Base-by-base conservation (phyloP, 2,797 vertebrate species). In the Ispidina picta region DNA sequence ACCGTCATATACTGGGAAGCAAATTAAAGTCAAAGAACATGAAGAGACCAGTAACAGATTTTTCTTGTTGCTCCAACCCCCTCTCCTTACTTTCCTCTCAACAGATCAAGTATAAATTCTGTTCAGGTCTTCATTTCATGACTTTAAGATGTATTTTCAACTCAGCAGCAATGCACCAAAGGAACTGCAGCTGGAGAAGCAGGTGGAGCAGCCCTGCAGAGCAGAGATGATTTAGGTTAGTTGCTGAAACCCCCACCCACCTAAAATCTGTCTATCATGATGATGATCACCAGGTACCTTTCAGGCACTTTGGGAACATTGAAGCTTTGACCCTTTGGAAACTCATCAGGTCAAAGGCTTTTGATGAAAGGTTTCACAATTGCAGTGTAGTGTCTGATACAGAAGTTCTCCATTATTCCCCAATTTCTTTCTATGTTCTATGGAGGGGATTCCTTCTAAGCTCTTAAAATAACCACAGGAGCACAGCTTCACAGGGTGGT, bases 331-430 rank as follows among this genome's bases (percentile, higher is more conserved):
- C 10, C 12, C 35, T 58, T 54, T 13, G n/a, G 6, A 69, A 81
- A 70, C 12, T 22, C n/a, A 29, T 37, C 3, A 48, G 5, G 17
- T 28, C 43, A 73, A 48, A 84, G 6, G 11, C 46, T 65, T 80
- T 77, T 68, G 33, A 33, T 11, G 18, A 66, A 43, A 39, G 18
- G 33, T 65, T 65, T 71, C n/a, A 52, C 23, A 54, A 0, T 71
- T 77, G 41, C 23, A 46, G 6, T 1, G 0, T 1, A 15, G 9
- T 16, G 19, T 12, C 3, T 9, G 71, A 68, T 22, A 68, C 3
- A 54, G 7, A 29, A 31, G 6, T 46, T 83, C 18, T 70, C 3
- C 17, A 12, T n/a, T 83, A 54, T 46, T 46, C 19, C 31, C 3
- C 2, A 56, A 2, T 48, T 74, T 72, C 20, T 35, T 52, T 49